These are phyloP conservation scores for Enteromius unitaeniatus DNA, from an alignment of 2,797 vertebrate genomes.

Conservation along the genomic window DNA sequence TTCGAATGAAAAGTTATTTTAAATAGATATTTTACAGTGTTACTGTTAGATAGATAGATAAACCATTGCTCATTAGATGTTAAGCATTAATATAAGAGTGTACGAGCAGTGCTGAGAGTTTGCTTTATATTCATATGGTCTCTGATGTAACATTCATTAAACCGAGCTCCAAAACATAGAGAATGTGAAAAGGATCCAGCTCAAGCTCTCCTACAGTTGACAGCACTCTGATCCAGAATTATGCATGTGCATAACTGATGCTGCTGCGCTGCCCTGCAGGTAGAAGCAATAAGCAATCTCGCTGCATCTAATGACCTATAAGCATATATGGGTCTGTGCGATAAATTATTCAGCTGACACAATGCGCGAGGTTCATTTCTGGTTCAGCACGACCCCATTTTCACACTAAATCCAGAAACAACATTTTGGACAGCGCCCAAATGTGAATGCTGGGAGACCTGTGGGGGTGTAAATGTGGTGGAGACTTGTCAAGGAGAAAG, in stretches of 20 bases:
- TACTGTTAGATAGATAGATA: background rate
- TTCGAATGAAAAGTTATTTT: too few relatives aligned
- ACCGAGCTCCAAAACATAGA: background rate
- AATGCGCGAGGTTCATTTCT: slow-evolving; percentile 37
- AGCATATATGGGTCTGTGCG: slow-evolving; percentile 41
- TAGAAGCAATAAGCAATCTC: slow-evolving; percentile 42
- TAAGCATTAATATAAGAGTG: too few relatives aligned
- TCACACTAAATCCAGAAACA: slow-evolving; percentile 44
- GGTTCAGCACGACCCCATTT: slow-evolving; percentile 43
- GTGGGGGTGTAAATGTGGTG: slow-evolving; percentile 52
- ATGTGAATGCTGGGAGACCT: slow-evolving; percentile 42
- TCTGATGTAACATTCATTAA: slow-evolving; percentile 12
- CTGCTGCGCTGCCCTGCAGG: slow-evolving; percentile 33
- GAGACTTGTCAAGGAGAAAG: slow-evolving; percentile 33
- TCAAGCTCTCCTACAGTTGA: background rate
- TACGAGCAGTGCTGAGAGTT: background rate
- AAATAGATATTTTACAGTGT: too few relatives aligned
- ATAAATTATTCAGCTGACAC: slow-evolving; percentile 54
- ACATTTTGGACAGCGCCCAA: slow-evolving; percentile 33
- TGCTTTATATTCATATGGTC: background rate
- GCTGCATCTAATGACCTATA: slow-evolving; percentile 53
- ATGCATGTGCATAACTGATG: slow-evolving; percentile 51
- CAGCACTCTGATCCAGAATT: slow-evolving; percentile 30
- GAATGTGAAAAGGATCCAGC: background rate
- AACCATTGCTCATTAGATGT: background rate